phyloP scores from a whole-genome alignment of 2,888 invertebrate genomes.

The Myopa testacea region DNA sequence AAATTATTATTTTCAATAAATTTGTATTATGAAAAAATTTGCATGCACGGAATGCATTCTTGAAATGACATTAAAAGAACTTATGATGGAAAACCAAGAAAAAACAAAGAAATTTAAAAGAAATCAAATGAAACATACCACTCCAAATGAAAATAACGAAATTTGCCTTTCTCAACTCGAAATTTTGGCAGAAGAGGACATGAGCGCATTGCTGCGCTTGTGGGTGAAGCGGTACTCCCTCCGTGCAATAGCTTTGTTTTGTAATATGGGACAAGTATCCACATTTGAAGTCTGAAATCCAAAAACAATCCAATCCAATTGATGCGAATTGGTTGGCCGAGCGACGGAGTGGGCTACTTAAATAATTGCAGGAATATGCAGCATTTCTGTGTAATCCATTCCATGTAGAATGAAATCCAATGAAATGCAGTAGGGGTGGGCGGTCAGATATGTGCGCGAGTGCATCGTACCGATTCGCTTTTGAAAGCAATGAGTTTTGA shows the following conservation, averaged over 20 bases:
- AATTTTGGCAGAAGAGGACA: not conserved
- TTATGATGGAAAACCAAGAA: not conserved
- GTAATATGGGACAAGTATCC: not conserved
- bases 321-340: conserved; percentile 8
- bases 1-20: no score
- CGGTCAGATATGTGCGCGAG: not conserved
- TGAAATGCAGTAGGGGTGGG: conserved; percentile 28
- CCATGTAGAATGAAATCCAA: conserved; percentile 35
- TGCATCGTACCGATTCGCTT: not conserved
- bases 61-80: not conserved
- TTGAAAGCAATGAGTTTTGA: not conserved
- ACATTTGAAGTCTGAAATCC: conserved; percentile 21
- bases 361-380: not conserved
- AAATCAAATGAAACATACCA: conserved; percentile 37
- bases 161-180: not conserved
- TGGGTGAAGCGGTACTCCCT: not conserved
- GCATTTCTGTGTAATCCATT: conserved; percentile 24
- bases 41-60: no score
- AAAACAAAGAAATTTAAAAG: conserved; percentile 9
- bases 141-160: conserved; percentile 23
- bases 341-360: not conserved
- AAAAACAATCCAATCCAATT: conserved; percentile 10
- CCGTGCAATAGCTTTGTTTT: not conserved
- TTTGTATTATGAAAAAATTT: no score
- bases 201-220: conserved; percentile 15